These are phyloP conservation scores for Henicopernis longicauda DNA, from an alignment of 2,113 vertebrate genomes.

Conservation along the genomic window DNA sequence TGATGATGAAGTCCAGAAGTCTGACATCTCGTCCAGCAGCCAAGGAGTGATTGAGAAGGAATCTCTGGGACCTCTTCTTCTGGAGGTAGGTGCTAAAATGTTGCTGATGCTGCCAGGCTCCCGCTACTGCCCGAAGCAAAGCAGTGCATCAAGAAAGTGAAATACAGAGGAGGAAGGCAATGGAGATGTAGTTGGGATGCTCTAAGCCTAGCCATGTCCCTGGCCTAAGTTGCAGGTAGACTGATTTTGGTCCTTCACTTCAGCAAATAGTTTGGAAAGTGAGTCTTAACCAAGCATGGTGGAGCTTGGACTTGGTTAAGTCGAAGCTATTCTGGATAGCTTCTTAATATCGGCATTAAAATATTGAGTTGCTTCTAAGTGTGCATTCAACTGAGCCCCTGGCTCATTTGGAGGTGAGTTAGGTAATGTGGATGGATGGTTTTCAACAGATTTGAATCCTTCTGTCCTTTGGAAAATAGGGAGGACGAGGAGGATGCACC, in stretches of 20 bases:
- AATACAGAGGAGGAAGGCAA: background rate
- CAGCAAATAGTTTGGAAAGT: background rate
- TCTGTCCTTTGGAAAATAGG: background rate
- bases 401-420: background rate
- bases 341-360: background rate
- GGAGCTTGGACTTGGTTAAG: background rate
- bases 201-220: background rate
- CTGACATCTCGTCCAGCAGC: constrained; percentile 94
- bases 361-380: background rate
- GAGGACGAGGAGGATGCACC: background rate
- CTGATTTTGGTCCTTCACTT: background rate
- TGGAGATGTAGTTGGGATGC: rapidly evolving
- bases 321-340: background rate
- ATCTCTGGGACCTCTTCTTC: constrained; percentile 83
- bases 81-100: constrained; percentile 71
- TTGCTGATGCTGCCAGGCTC: background rate
- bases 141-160: background rate
- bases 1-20: constrained; percentile 92
- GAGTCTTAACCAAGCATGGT: background rate
- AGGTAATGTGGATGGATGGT: background rate
- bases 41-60: constrained; percentile 93
- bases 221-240: background rate
- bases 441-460: background rate
- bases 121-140: background rate
- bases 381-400: background rate